A percentile compares a stretch with the other conserved stretches of the same genome.
Conservation (phyloP, 2,113 vertebrate genomes). For the Cariama cristata region DNA sequence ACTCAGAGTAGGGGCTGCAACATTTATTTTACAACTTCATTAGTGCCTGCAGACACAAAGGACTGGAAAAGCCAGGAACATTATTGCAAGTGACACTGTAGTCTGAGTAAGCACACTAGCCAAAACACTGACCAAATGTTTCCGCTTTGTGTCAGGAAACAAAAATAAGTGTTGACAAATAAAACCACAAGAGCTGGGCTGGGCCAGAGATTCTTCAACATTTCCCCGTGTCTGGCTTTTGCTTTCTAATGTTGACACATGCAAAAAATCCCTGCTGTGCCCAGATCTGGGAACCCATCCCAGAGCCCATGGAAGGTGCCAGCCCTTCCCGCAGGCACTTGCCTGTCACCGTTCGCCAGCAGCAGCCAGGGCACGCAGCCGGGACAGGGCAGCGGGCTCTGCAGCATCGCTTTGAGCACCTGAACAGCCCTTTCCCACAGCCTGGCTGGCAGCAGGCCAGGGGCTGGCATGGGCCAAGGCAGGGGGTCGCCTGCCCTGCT, state of each 20-base stretch:
- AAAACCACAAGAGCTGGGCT: neutral
- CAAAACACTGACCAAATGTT: constrained; percentile 27
- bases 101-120: neutral
- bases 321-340: neutral
- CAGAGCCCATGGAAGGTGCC: constrained; percentile 7
- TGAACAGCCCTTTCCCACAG: no score
- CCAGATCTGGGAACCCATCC: constrained; percentile 45
- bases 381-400: neutral
- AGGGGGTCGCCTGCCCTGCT: neutral
- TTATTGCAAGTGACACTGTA: neutral
- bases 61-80: neutral
- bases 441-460: neutral
- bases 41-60: neutral
- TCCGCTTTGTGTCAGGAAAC: neutral
- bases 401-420: neutral
- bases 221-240: neutral
- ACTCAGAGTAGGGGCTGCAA: neutral
- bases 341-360: neutral
- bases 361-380: neutral
- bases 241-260: constrained; percentile 45
- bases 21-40: neutral
- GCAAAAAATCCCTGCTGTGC: neutral
- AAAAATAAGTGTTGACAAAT: constrained; percentile 8
- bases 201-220: neutral
- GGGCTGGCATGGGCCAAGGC: neutral